These are phyloP conservation scores for Bettongia penicillata DNA, from an alignment of 2,113 vertebrate species.

Conservation along the genomic window DNA sequence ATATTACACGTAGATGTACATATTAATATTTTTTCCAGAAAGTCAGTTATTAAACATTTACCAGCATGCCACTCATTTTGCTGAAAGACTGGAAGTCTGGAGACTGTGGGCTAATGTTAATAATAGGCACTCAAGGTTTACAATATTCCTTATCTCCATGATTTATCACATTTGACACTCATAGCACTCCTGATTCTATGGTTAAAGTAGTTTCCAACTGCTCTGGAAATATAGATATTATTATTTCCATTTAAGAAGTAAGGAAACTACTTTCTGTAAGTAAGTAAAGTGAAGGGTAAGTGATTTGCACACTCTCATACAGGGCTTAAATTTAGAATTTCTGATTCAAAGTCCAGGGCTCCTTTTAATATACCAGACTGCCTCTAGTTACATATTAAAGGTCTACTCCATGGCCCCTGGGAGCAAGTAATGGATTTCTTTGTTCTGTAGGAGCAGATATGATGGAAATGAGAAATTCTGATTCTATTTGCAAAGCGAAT, in stretches of 20 bases:
- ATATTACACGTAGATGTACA: background rate
- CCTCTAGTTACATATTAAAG: conserved; percentile 3
- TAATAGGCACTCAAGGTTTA: background rate
- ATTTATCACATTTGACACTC: background rate
- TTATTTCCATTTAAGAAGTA: background rate
- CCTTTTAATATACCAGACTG: background rate
- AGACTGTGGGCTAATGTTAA: background rate
- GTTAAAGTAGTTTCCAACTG: background rate
- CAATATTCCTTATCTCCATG: background rate
- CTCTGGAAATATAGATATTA: background rate
- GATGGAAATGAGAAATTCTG: conserved; percentile 41
- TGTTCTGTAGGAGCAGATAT: background rate
- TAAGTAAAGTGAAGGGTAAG: background rate
- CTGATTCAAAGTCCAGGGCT: background rate
- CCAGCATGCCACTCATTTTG: background rate
- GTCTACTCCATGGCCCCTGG: background rate
- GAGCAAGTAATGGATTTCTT: background rate
- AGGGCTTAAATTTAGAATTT: background rate
- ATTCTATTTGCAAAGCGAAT: background rate
- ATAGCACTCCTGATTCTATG: background rate
- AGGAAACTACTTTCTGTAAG: background rate
- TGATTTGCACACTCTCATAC: background rate
- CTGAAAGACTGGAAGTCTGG: background rate
- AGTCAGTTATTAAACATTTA: background rate
- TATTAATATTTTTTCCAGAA: background rate